Percentiles rank a stretch among this genome's conserved stretches.
These are phyloP conservation scores for Syrista parreyssii DNA, from an alignment of 2,888 invertebrate species.

Conservation along the genomic window DNA sequence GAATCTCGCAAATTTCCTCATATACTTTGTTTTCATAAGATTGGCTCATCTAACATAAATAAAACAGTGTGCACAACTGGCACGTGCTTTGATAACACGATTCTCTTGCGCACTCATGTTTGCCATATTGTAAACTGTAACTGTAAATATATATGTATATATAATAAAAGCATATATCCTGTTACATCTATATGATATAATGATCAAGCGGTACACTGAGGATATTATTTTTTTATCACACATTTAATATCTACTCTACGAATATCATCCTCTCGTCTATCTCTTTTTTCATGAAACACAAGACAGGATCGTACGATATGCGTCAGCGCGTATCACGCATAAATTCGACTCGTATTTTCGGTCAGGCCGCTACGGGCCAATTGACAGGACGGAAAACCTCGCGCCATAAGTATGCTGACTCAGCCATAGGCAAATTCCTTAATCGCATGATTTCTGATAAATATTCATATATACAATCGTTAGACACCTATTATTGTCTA, in stretches of 20 bases:
- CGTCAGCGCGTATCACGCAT: not conserved
- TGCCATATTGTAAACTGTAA: not conserved
- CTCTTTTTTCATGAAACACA: not conserved
- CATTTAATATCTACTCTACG: not conserved
- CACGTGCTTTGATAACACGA: not conserved
- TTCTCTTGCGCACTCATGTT: not conserved
- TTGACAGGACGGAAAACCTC: not conserved
- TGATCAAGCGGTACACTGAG: not conserved
- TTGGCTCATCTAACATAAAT: not conserved
- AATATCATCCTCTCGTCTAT: not conserved
- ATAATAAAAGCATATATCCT: not conserved
- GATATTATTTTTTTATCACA: not conserved
- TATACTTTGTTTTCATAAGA: not conserved
- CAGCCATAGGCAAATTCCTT: conserved; percentile 21
- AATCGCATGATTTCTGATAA: conserved; percentile 17
- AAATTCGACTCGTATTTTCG: not conserved
- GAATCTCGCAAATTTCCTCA: not conserved
- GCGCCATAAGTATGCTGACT: conserved; percentile 2
- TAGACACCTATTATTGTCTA: not conserved
- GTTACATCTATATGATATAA: not conserved
- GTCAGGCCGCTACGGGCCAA: not conserved
- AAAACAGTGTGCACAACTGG: not conserved
- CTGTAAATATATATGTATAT: not conserved
- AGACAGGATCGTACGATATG: not conserved
- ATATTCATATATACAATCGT: not conserved